Conservation (phyloP, 2,888 invertebrate genomes). For the Spilarctia lutea region DNA sequence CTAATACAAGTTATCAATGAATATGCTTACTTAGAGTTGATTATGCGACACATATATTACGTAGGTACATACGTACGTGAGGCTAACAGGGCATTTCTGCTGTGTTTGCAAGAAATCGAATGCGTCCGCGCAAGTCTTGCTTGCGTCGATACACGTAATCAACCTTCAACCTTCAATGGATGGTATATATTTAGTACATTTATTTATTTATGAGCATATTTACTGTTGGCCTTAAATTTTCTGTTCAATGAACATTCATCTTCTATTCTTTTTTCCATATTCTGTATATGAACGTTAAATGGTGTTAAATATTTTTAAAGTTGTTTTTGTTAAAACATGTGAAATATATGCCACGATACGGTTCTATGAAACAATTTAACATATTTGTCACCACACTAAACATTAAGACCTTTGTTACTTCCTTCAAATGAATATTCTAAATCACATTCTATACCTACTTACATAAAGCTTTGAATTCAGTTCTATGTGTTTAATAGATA, state of each 20-base stretch:
- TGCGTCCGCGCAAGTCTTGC: background rate
- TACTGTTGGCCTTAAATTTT: background rate
- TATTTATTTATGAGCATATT: background rate
- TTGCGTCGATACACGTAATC: background rate
- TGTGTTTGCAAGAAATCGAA: constrained; percentile 1
- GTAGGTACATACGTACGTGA: background rate
- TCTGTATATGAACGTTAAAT: background rate
- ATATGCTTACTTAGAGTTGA: constrained; percentile 35
- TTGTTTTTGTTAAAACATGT: background rate
- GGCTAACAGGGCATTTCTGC: background rate
- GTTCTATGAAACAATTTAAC: background rate
- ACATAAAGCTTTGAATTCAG: too few species aligned
- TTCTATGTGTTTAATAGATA: too few species aligned
- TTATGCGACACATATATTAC: constrained; percentile 9
- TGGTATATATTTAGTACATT: background rate
- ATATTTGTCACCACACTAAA: background rate
- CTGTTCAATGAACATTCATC: too few species aligned
- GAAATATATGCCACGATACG: background rate
- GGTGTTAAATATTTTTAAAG: background rate
- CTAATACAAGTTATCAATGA: constrained; percentile 48
- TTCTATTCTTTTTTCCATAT: too few species aligned
- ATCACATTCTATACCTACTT: too few species aligned
- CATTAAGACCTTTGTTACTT: background rate
- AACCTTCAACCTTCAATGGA: background rate
- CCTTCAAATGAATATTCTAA: background rate